phyloP scores from a whole-genome alignment of 2,888 invertebrate genomes.

The Erannis defoliaria region DNA sequence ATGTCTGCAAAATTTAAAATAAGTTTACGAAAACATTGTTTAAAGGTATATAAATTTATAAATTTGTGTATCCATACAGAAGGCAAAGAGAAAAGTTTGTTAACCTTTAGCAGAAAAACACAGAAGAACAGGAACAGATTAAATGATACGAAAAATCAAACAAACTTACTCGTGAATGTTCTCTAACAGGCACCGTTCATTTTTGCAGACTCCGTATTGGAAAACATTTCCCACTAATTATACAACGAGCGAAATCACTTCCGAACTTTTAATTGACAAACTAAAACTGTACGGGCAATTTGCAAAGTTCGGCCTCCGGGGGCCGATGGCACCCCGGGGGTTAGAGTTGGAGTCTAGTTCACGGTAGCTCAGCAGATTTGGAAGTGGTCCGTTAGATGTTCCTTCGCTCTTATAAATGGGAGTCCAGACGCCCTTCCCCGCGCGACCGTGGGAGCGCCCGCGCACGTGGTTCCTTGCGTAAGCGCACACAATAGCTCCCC shows the following conservation, averaged over 20 bases:
- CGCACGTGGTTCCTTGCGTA: conserved; percentile 83
- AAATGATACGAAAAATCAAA: conserved; percentile 5
- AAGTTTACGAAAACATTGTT: no score
- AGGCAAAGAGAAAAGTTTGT: not conserved
- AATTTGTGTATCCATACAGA: no score
- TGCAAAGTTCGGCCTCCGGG: conserved; percentile 59
- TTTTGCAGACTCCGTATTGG: conserved; percentile 32
- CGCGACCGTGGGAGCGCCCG: conserved; percentile 76
- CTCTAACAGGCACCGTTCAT: conserved; percentile 39
- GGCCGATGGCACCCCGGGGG: conserved; percentile 70
- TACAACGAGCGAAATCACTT: conserved; percentile 59
- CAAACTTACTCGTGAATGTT: conserved; percentile 55
- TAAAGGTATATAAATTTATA: no score
- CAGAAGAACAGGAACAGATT: not conserved
- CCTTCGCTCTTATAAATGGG: conserved; percentile 70
- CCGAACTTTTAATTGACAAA: conserved; percentile 66
- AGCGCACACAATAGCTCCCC: conserved; percentile 78
- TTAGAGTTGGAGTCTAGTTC: conserved; percentile 45
- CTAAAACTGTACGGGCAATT: conserved; percentile 49
- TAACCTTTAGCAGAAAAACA: not conserved
- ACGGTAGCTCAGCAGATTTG: conserved; percentile 65
- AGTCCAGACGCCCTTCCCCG: conserved; percentile 66
- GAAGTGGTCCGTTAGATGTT: conserved; percentile 66
- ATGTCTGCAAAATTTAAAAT: no score
- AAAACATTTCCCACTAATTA: conserved; percentile 56